Conservation (phyloP, 1,140 invertebrate genomes). For the Drosophila tropicalis region DNA sequence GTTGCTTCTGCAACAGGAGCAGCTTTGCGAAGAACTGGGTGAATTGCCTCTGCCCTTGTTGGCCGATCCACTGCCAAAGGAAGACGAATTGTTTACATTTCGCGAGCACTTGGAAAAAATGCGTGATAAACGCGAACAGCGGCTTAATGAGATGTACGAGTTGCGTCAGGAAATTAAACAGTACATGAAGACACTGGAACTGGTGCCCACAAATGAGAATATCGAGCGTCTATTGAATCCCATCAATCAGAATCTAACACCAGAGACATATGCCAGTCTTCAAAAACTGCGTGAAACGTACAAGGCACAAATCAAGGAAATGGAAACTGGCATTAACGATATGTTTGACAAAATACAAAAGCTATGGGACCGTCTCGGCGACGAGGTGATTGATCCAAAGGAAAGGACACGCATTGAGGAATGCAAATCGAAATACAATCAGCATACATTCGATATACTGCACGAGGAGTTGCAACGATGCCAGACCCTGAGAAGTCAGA, state of each 20-base stretch:
- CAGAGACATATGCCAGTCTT: slow-evolving; percentile 34
- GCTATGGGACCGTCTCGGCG: slow-evolving; percentile 86
- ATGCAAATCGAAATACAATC: slow-evolving; percentile 68
- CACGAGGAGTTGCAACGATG: slow-evolving; percentile 86
- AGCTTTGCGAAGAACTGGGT: slow-evolving; percentile 65
- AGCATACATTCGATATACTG: slow-evolving; percentile 84
- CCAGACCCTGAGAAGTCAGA: slow-evolving; percentile 86
- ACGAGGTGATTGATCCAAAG: slow-evolving; percentile 42
- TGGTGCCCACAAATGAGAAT: slow-evolving; percentile 47
- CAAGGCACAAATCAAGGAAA: slow-evolving; percentile 66
- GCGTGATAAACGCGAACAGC: slow-evolving; percentile 29
- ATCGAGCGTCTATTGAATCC: slow-evolving; percentile 58
- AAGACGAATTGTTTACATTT: slow-evolving; percentile 51
- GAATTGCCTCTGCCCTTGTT: slow-evolving; percentile 53
- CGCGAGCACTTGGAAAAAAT: slow-evolving; percentile 45
- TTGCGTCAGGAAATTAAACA: slow-evolving; percentile 57
- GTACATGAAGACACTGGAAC: slow-evolving; percentile 49
- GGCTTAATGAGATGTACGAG: slow-evolving; percentile 42
- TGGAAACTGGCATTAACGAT: slow-evolving; percentile 82
- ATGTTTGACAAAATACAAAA: slow-evolving; percentile 84
- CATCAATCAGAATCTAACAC: slow-evolving; percentile 57
- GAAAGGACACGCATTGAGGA: slow-evolving; percentile 27
- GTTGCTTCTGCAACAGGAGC: slow-evolving; percentile 62
- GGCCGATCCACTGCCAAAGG: slow-evolving; percentile 58
- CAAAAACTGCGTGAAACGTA: slow-evolving; percentile 47